Conservation (phyloP, 2,888 invertebrate genomes). For the Thalpophila matura region DNA sequence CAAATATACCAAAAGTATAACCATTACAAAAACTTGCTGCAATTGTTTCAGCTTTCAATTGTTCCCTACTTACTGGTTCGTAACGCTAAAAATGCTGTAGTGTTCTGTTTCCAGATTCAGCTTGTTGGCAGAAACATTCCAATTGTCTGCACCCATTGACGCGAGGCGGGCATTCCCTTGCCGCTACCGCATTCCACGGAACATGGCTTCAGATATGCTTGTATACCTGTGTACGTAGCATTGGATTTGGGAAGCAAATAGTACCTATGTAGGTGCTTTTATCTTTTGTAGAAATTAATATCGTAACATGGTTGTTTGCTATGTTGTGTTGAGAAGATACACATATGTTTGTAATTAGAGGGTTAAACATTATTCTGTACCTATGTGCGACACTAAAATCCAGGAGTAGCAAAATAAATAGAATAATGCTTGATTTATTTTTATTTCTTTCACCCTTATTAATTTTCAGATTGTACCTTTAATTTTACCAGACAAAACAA, state of each 20-base stretch:
- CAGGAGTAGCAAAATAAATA: neutral
- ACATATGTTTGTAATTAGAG: too few relatives aligned
- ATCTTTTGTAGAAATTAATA: conserved; percentile 6
- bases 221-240: conserved; percentile 17
- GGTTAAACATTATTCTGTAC: too few relatives aligned
- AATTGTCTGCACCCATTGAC: conserved; percentile 69
- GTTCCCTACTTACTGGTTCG: conserved; percentile 47
- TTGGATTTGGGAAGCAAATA: conserved; percentile 33
- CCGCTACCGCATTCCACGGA: conserved; percentile 59
- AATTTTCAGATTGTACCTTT: neutral
- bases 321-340: neutral
- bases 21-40: conserved; percentile 4
- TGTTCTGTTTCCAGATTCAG: conserved; percentile 51
- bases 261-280: conserved; percentile 25
- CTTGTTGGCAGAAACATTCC: conserved; percentile 67
- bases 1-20: neutral
- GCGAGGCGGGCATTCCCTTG: conserved; percentile 63
- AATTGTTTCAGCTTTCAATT: conserved; percentile 41
- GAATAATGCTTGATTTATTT: neutral
- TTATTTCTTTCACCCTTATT: neutral
- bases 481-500: conserved; percentile 4
- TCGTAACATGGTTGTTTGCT: neutral
- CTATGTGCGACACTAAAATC: too few relatives aligned
- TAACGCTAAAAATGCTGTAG: conserved; percentile 46
- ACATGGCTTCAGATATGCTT: conserved; percentile 38